Evolutionary conservation across 2,797 vertebrate species (phyloP), one percentile per base, ranked within the genome.

Genomic region (Silurus aristotelis): DNA sequence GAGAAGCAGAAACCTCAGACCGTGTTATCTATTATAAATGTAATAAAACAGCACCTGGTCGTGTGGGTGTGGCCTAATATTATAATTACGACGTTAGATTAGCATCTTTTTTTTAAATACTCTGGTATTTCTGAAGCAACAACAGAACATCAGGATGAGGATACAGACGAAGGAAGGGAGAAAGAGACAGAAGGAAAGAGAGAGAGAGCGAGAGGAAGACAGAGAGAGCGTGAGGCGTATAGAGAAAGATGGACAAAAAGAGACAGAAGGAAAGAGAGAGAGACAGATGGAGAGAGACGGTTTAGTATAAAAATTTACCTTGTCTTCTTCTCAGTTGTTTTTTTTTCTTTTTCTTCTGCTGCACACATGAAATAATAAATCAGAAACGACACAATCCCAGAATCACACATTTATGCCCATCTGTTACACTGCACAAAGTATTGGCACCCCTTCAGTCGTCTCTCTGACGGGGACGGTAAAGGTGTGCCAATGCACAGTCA

Each of bases 1-100:
- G 80, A 38, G 84, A 58, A 86, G 76, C 56, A 88, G 58, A 76
- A 52, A 52, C 48, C 48, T 52, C 48, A 52, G 38, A 38, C 38
- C 38, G 4, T 38, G 43, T 46, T 71, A 13, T 72, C 19, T 12
- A 48, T 72, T 20, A 22, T n/a, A 46, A 72, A 38, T 38, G 38
- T 38, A 1, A 38, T 38, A 38, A 38, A 38, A 52, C 48, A 52
- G 6, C 48, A 52, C 48, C 64, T 15, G 67, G 22, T 15, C 12
- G 1, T 4, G 8, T 46, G 38, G 38, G 38, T 5, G 19, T 46
- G 68, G 38, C 4, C 68, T 71, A 46, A 72, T 72, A 72, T 48
- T 72, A 43, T 72, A 72, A 72, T 48, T 48, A 22, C 19, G 10
- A n/a, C 22, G 70, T 48, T 48, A 48, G 68, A 46, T 38, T 43